Base-by-base conservation (phyloP, 2,888 invertebrate genomes). In the Hydraecia micacea region DNA sequence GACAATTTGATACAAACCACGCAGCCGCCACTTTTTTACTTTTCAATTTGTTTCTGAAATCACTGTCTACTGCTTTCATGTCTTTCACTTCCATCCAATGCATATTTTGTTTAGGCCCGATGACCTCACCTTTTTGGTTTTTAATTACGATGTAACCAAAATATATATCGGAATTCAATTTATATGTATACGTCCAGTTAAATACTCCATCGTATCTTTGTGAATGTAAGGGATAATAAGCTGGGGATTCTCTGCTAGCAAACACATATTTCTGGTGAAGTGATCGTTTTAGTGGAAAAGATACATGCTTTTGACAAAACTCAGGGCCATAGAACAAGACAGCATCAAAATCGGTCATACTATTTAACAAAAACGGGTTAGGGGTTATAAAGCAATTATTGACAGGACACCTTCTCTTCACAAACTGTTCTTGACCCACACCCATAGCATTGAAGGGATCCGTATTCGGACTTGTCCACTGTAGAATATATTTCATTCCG, bases 1-100 rank as follows among this genome's bases (percentile, higher is more conserved):
- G n/a, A 71, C 95, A 94, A 62, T 94, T 93, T 2, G 95, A 95
- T 0, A 93, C 93, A 75, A 95, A 92, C 95, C 95, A 95, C 9
- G 94, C 94, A 1, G 92, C 95, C 2, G 93, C 91, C 74, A 90
- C 90, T 0, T 73, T 91, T 83, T 95, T 95, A 9, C 78, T 79
- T 8, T 75, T 89, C 28, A 95, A 75, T 58, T 89, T 90, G 2
- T 83, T 46, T 75, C 88, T 93, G 0, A 94, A 80, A 15, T 90
- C 84, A 9, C 89, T 75, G 62, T 86, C 85, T 9, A 92, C 80
- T 6, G 91, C 88, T 2, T 87, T 80, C 93, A 93, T 93, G 2
- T 91, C 90, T 73, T 90, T 77, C 0, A 87, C 8, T 18, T 86
- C 88, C 68, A 90, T 77, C 93, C 93, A 94, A 66, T 91, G 87